Base-by-base conservation (phyloP, 92 coral and sea anemone genomes). In the Isaurus tuberculatus region DNA sequence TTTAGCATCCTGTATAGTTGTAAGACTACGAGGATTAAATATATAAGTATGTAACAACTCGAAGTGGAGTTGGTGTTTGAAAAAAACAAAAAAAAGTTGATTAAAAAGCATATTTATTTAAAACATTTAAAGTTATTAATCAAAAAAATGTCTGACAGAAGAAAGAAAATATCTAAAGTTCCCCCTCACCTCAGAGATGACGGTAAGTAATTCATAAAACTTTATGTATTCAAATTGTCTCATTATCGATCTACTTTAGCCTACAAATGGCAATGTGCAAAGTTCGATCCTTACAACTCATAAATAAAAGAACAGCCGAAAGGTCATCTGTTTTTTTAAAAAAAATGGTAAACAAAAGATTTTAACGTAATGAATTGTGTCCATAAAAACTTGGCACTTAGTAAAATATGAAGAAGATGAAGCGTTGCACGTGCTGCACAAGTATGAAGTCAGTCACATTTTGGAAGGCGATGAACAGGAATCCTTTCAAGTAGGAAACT, bases 121-220 rank as follows among this genome's bases (percentile, higher is more conserved):
- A n/a, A n/a, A n/a, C n/a, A n/a, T n/a, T n/a, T n/a, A n/a, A n/a
- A n/a, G n/a, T n/a, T n/a, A n/a, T n/a, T n/a, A n/a, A n/a, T n/a
- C n/a, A n/a, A n/a, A n/a, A n/a, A n/a, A n/a, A n/a, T n/a, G 67
- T 19, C 29, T 22, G 73, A 68, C n/a, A 42, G 73, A 2, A 68
- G 49, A 28, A 68, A 68, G 17, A 32, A 48, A 34, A 68, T 15
- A 16, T 33, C 73, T 23, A 46, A 68, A 68, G 73, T 20, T 36
- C 73, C 73, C 33, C 48, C 73, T 13, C 73, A 68, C 33, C 44
- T 68, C 9, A 68, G 73, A 68, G 73, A 68, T 33, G 73, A 68
- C n/a, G 73, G 46, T 68, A 68, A 68, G 73, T 2, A 9, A 33
- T 36, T 19, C 3, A 27, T 19, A 51, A 51, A 51, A 19, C 13